Evolutionary conservation across 2,888 invertebrate species (phyloP).

Genomic region (Andrena dorsata): DNA sequence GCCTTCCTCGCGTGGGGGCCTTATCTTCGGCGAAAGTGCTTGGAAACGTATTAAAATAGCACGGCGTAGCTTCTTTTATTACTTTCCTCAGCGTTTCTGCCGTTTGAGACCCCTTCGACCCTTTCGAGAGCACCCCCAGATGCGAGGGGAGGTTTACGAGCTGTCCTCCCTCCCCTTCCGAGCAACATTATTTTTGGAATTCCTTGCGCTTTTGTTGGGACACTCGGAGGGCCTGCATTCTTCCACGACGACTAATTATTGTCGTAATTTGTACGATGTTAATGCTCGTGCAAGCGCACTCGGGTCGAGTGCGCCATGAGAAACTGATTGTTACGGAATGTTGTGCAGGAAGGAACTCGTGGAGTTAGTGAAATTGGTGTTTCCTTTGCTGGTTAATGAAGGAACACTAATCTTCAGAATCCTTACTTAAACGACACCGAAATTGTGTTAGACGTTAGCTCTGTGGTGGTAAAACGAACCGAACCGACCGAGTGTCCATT

Average conservation of each 20-base stretch:
- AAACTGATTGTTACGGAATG: not conserved
- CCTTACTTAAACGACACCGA: not conserved
- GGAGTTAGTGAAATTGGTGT: not conserved
- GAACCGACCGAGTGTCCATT: not conserved
- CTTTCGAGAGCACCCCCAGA: slow-evolving; percentile 24
- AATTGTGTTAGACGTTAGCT: not conserved
- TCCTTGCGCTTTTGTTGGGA: not conserved
- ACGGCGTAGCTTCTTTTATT: not conserved
- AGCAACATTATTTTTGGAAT: slow-evolving; percentile 27
- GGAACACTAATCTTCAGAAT: no score
- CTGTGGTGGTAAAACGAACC: not conserved
- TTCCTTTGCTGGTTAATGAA: no score
- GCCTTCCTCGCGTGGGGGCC: slow-evolving; percentile 1
- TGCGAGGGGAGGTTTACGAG: slow-evolving; percentile 12
- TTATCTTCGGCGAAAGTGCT: not conserved
- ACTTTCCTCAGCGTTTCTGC: not conserved
- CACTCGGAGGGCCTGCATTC: not conserved
- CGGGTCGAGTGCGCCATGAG: not conserved
- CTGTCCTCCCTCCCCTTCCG: slow-evolving; percentile 3
- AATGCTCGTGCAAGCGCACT: not conserved
- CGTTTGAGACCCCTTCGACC: slow-evolving; percentile 14
- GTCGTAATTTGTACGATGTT: not conserved
- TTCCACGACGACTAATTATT: slow-evolving; percentile 14
- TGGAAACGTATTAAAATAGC: slow-evolving; percentile 1
- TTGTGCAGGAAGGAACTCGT: not conserved